Conservation (phyloP, 2,113 vertebrate species). For the Anseranas semipalmata region DNA sequence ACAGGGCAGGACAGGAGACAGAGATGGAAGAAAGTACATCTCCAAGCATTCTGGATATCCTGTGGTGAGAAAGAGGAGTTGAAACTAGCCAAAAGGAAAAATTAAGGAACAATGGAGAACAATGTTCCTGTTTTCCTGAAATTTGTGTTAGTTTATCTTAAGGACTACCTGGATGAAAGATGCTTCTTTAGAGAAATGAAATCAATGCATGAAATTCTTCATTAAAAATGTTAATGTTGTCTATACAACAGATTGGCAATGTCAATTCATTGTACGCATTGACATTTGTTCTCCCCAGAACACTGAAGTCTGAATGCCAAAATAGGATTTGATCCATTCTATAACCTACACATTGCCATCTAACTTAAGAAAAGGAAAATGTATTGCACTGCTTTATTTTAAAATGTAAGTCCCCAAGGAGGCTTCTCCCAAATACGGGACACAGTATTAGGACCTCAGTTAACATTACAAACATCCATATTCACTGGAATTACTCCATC, state of each 20-base stretch:
- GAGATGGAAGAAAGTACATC: not conserved
- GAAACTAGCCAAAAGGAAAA: not conserved
- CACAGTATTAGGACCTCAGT: not conserved
- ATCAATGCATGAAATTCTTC: not conserved
- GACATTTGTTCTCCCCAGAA: not conserved
- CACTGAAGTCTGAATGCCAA: not conserved
- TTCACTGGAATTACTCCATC: not conserved
- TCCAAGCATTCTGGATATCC: not conserved
- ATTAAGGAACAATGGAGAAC: not conserved
- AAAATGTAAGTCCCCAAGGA: not conserved
- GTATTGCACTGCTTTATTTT: not conserved
- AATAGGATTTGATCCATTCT: not conserved
- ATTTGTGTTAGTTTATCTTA: not conserved
- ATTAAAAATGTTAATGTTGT: not conserved
- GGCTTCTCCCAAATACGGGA: not conserved
- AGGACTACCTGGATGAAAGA: not conserved
- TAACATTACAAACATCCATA: not conserved
- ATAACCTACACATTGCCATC: not conserved
- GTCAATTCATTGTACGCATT: not conserved
- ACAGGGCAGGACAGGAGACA: not conserved
- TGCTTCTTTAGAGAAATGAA: not conserved
- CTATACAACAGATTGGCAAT: not conserved
- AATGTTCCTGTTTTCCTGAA: not conserved
- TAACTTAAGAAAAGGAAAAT: not conserved
- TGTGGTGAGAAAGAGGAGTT: not conserved